Base-by-base conservation (phyloP, 2,113 vertebrate species). In the Tragelaphus strepsiceros region DNA sequence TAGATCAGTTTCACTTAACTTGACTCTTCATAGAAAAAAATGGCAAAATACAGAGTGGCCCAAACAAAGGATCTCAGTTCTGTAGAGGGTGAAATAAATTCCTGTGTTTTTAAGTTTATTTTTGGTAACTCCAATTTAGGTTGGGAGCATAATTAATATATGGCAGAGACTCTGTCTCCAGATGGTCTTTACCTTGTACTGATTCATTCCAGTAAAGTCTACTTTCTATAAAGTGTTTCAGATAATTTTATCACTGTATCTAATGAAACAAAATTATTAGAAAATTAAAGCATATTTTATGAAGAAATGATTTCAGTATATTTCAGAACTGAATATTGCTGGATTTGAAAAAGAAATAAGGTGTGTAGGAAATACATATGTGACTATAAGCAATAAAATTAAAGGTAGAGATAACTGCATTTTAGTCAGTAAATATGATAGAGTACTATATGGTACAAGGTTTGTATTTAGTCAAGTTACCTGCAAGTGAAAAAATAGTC, bases 1-100 rank as follows among this genome's bases (percentile, higher is more conserved):
- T 2, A n/a, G 28, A 85, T 78, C 39, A 24, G 9, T 82, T 49
- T 54, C 21, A 21, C 6, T 96, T 96, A 78, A 82, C 9, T 88
- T 86, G 5, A 88, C 77, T 17, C 19, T 93, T 98, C 89, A 46
- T 49, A 54, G 9, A 96, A 93, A 30, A 97, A 91, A 97, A 80
- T 30, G 53, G 30, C 0, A 94, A 82, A n/a, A 95, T 94, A 3
- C n/a, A 54, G n/a, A 59, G n/a, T 3, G 62, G 15, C 78, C 56
- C 49, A 95, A 95, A 77, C 77, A 88, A 22, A 74, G 86, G 35
- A 83, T 88, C 15, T 51, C 85, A 22, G 51, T 21, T 53, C 82
- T 19, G 0, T 43, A 62, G 26, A 43, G 5, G 13, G 28, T 21
- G 58, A 87, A 53, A 30, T 35, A 56, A 56, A 21, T 43, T 71